Conservation (phyloP, 30 jellyfish, hydroid and myxozoan genomes). For the Rhopilema esculentum region DNA sequence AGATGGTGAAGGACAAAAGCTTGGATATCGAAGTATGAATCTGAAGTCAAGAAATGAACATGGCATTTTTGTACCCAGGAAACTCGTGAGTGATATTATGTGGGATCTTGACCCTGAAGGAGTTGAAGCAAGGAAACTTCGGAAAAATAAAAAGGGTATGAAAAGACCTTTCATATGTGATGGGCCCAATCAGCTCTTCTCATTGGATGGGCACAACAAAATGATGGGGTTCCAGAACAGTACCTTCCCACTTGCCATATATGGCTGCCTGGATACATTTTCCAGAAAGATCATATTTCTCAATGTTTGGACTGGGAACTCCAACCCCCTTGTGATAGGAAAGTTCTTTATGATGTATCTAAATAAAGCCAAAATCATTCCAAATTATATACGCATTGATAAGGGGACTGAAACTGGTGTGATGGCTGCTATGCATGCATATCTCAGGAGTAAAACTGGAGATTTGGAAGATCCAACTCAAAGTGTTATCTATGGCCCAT, state of each 20-base stretch:
- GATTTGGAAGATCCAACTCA: slow-evolving; percentile 68
- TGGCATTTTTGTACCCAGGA: slow-evolving; percentile 44
- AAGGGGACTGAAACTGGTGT: slow-evolving; percentile 71
- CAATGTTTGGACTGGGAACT: slow-evolving; percentile 40
- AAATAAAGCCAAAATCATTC: slow-evolving; percentile 28
- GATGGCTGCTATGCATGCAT: slow-evolving; percentile 65
- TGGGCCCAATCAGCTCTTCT: slow-evolving; percentile 48
- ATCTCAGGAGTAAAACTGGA: slow-evolving; percentile 33
- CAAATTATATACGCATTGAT: slow-evolving; percentile 48
- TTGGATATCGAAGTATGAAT: slow-evolving; percentile 55
- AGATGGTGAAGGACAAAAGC: slow-evolving; percentile 36
- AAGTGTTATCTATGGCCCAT: slow-evolving; percentile 64
- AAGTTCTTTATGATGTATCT: slow-evolving; percentile 35
- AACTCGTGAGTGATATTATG: slow-evolving; percentile 42
- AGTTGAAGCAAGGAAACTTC: slow-evolving; percentile 23
- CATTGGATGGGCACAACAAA: slow-evolving; percentile 67
- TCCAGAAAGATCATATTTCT: slow-evolving; percentile 38
- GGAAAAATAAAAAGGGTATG: slow-evolving; percentile 29
- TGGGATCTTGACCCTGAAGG: slow-evolving; percentile 41
- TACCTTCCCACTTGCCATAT: slow-evolving; percentile 58
- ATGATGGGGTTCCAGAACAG: slow-evolving; percentile 61
- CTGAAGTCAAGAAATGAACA: slow-evolving; percentile 25
- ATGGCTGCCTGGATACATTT: slow-evolving; percentile 71
- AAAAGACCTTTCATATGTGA: slow-evolving; percentile 19
- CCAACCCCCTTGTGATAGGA: slow-evolving; percentile 39